phyloP scores from a whole-genome alignment of 2,113 vertebrate species.

The Peromyscus californicus region DNA sequence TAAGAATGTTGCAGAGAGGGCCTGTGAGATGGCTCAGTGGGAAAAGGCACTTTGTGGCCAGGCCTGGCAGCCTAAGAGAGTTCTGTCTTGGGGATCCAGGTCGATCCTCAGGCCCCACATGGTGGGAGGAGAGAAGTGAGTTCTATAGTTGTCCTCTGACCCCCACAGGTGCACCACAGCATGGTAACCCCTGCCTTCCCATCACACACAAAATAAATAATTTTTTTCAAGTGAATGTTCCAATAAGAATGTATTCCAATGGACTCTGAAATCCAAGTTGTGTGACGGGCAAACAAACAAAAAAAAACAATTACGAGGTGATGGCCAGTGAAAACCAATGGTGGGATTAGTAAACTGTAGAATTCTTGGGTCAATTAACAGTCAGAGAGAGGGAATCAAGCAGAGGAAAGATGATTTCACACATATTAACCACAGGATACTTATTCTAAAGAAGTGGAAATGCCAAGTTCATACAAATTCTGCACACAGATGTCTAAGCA shows the following conservation, averaged over 20 bases:
- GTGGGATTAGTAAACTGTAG: background rate
- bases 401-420: background rate
- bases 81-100: too few species aligned
- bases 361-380: background rate
- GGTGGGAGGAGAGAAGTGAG: too few species aligned
- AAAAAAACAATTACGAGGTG: background rate
- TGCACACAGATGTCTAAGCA: background rate
- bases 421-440: background rate
- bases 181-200: background rate
- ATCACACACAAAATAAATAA: background rate
- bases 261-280: background rate
- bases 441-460: constrained; percentile 1
- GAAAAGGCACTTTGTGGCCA: background rate
- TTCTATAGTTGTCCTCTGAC: too few species aligned
- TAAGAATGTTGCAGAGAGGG: background rate
- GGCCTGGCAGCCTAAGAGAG: background rate
- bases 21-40: background rate
- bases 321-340: background rate
- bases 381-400: background rate
- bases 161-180: background rate
- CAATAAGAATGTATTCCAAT: background rate
- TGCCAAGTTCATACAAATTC: background rate
- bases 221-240: background rate
- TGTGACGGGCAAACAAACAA: background rate
- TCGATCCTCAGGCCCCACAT: background rate